Percentiles rank a stretch among this genome's conserved stretches.
Evolutionary conservation across 2,113 vertebrate genomes (phyloP).

Genomic region (Sterrhoptilus dennistouni): DNA sequence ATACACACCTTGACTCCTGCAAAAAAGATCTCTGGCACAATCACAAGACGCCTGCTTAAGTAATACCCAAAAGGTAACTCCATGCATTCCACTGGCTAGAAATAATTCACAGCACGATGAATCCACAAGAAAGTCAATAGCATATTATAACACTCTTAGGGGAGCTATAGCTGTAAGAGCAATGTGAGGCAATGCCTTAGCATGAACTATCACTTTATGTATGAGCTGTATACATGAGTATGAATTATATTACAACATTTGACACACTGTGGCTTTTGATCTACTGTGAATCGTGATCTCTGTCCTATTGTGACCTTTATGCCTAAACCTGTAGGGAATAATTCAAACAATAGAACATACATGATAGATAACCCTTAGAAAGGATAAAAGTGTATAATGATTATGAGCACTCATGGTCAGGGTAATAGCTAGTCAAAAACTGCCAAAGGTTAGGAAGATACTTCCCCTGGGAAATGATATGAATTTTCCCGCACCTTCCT

Average conservation of each 20-base stretch:
- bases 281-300: constrained; percentile 29
- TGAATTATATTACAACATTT: constrained; percentile 53
- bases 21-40: constrained; percentile 74
- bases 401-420: not conserved
- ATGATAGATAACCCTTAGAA: constrained; percentile 21
- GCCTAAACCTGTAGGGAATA: constrained; percentile 26
- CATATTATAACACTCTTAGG: constrained; percentile 66
- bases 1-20: constrained; percentile 72
- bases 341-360: constrained; percentile 33
- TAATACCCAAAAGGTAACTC: constrained; percentile 71
- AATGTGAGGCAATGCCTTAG: constrained; percentile 49
- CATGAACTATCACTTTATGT: constrained; percentile 41
- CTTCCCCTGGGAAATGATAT: not conserved
- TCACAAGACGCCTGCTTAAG: constrained; percentile 67
- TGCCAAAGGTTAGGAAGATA: not conserved
- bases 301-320: constrained; percentile 55
- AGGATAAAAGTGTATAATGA: not conserved
- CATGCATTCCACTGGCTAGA: constrained; percentile 63
- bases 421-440: not conserved
- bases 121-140: constrained; percentile 65
- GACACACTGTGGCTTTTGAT: constrained; percentile 45
- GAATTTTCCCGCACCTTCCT: constrained; percentile 1
- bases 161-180: constrained; percentile 59
- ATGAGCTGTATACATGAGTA: constrained; percentile 30
- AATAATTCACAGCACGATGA: constrained; percentile 72